Percentiles rank a stretch among this genome's conserved stretches.
Evolutionary conservation across 2,113 vertebrate genomes (phyloP).

Genomic region (Atlantisia rogersi): DNA sequence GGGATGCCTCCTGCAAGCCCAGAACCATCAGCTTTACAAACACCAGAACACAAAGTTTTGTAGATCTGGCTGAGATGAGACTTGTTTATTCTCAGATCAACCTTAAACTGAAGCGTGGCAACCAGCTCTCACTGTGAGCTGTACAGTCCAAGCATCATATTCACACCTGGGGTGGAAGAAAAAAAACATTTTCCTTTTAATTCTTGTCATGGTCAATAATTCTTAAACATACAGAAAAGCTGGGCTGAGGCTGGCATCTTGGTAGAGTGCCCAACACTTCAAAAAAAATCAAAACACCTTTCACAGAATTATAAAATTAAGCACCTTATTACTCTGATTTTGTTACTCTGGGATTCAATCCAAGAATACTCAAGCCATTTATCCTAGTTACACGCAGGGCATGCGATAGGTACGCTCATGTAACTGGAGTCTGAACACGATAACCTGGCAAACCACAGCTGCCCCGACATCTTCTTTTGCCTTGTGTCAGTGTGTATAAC

Average conservation of each 20-base stretch:
- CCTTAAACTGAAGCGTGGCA: not conserved
- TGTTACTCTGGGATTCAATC: not conserved
- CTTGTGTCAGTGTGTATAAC: not conserved
- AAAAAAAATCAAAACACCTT: not conserved
- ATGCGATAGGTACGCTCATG: not conserved
- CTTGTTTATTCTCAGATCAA: not conserved
- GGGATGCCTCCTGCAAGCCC: not conserved
- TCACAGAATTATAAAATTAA: not conserved
- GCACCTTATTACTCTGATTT: not conserved
- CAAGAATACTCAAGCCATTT: not conserved
- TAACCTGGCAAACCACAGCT: slow-evolving; percentile 8
- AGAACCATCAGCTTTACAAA: not conserved
- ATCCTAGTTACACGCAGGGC: not conserved
- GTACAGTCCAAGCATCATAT: not conserved
- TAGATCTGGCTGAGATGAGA: not conserved
- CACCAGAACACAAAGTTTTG: not conserved
- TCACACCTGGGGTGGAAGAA: not conserved
- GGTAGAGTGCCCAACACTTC: not conserved
- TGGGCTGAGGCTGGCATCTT: not conserved
- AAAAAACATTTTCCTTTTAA: not conserved
- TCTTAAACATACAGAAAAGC: not conserved
- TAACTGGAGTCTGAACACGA: not conserved
- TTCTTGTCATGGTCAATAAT: not conserved
- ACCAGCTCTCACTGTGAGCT: not conserved
- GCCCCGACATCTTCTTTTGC: not conserved